Percentiles rank a stretch among this genome's conserved stretches.
Conservation (phyloP, 2,888 invertebrate species). For the Platycheirus rosarum region DNA sequence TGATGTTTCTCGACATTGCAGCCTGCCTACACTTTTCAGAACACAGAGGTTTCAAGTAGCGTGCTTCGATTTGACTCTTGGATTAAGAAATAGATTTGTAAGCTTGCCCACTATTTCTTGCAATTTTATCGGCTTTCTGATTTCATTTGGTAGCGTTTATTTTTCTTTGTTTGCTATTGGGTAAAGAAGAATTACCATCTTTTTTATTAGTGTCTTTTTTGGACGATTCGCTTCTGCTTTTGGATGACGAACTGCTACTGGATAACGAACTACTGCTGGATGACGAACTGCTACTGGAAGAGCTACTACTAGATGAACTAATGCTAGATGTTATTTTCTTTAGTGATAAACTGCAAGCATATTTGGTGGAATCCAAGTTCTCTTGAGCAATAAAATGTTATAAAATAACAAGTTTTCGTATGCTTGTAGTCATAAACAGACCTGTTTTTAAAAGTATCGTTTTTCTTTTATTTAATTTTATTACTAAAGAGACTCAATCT, state of each 20-base stretch:
- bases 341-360: background rate
- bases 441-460: too few relatives aligned
- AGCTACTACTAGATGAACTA: background rate
- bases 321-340: background rate
- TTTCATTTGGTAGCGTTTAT: background rate
- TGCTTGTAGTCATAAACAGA: too few relatives aligned
- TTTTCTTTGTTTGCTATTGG: background rate
- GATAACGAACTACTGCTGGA: too few relatives aligned
- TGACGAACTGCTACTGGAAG: background rate
- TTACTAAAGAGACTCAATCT: too few relatives aligned
- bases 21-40: too few relatives aligned
- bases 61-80: background rate
- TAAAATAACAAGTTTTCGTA: too few relatives aligned
- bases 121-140: background rate
- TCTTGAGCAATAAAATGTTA: too few relatives aligned
- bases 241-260: background rate
- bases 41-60: too few relatives aligned
- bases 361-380: too few relatives aligned
- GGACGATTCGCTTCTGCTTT: background rate
- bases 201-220: too few relatives aligned
- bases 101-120: conserved; percentile 1
- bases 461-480: too few relatives aligned
- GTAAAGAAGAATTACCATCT: background rate
- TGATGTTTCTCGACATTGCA: too few relatives aligned
- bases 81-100: background rate